Evolutionary conservation across 2,888 invertebrate species (phyloP).

Genomic region (Crepidodera aurea): DNA sequence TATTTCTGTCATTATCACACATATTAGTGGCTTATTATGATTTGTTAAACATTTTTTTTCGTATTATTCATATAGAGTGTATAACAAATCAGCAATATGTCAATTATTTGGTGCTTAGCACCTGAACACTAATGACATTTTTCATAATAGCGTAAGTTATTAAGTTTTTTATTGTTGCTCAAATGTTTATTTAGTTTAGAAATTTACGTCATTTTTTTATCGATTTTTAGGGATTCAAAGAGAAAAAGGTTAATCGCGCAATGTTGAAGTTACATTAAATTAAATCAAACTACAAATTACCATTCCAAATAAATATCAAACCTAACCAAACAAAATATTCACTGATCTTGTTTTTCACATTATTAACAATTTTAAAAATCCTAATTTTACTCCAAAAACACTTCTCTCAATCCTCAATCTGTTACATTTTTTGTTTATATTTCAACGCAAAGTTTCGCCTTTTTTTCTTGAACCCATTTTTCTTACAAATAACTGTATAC

Average conservation of each 20-base stretch:
- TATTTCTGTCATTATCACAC: conserved; percentile 4
- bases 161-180: conserved; percentile 47
- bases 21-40: conserved; percentile 41
- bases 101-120: conserved; percentile 50
- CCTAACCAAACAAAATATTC: too few relatives aligned
- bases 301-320: too few relatives aligned
- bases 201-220: conserved; percentile 15
- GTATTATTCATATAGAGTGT: conserved; percentile 36
- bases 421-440: too few relatives aligned
- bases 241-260: too few relatives aligned
- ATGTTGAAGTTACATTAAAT: too few relatives aligned
- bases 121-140: conserved; percentile 34
- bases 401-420: too few relatives aligned
- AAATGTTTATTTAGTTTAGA: conserved; percentile 43
- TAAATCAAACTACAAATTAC: too few relatives aligned
- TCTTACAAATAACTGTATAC: conserved; percentile 23
- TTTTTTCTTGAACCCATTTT: neutral
- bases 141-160: conserved; percentile 32
- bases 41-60: conserved; percentile 42
- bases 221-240: neutral
- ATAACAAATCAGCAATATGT: conserved; percentile 51
- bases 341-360: too few relatives aligned
- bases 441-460: neutral
- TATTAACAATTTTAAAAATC: too few relatives aligned
- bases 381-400: too few relatives aligned